A percentile compares a stretch with the other conserved stretches of the same genome.
Evolutionary conservation across 2,113 vertebrate genomes (phyloP).

Genomic region (Reinhardtius hippoglossoides): DNA sequence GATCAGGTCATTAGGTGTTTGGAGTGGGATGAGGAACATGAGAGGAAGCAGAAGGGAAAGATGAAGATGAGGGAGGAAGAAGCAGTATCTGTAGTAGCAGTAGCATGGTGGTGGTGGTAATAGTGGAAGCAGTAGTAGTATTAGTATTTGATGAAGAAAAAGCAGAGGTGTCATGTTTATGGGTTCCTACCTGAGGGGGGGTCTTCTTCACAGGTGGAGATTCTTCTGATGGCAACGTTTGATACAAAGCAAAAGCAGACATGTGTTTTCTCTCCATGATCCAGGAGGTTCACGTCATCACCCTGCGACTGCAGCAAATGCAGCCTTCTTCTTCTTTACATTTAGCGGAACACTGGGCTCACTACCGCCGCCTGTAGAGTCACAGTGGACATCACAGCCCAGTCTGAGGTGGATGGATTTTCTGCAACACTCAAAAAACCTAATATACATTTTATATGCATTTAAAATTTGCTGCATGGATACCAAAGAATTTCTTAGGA

Average conservation of each 20-base stretch:
- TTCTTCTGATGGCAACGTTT: conserved; percentile 36
- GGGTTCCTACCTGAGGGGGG: conserved; percentile 53
- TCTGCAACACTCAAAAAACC: neutral
- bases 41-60: too few species aligned
- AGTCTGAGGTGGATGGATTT: neutral
- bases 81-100: too few species aligned
- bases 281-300: conserved; percentile 31
- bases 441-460: neutral
- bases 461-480: neutral
- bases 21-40: too few species aligned
- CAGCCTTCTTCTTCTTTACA: conserved; percentile 18
- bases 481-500: too few species aligned
- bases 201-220: conserved; percentile 37
- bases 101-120: too few species aligned
- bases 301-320: conserved; percentile 17
- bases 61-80: too few species aligned
- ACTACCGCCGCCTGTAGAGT: conserved; percentile 32
- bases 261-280: conserved; percentile 80
- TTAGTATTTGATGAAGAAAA: neutral
- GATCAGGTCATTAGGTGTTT: too few species aligned
- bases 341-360: neutral
- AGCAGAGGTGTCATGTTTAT: neutral
- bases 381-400: neutral
- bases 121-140: neutral
- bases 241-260: conserved; percentile 82